Base-by-base conservation (phyloP, 2,113 vertebrate genomes). In the Puma concolor region DNA sequence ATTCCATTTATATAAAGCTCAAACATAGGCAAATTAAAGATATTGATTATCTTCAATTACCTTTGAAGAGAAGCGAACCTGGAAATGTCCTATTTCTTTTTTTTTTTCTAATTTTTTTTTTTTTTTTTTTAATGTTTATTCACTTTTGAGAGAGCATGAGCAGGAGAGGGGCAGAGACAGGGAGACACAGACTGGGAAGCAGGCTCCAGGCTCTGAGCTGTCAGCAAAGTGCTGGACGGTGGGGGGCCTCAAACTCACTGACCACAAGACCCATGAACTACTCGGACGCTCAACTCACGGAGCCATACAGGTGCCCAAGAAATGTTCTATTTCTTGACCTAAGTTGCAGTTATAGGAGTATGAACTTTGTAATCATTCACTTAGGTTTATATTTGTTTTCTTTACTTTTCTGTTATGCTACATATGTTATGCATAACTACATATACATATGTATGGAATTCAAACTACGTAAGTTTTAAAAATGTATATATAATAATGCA, bases 1-100 rank as follows among this genome's bases (percentile, higher is more conserved):
- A 74, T 38, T 44, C 16, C 38, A 67, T 54, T 81, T 15, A 93
- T 21, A 76, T 84, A 88, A 67, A 88, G 41, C 57, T 88, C 52
- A 88, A 87, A 83, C 67, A 88, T 12, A 69, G n/a, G 48, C 77
- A 95, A 92, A 89, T 79, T 97, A 72, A 82, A 82, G 50, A 77
- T 11, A 67, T 6, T 93, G 36, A 31, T 80, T 84, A 92, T 69
- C 9, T 95, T 69, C 23, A 14, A 41, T 64, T 77, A 88, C 63
- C 38, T 92, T 88, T 84, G 69, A 76, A n/a, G 60, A 87, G 13
- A 9, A 60, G 17, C 41, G 10, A 66, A 19, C 15, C 36, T 72
- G 27, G 69, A 4, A 64, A 66, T n/a, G 16, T 89, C 66, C 38
- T 66, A 12, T 63, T 83, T 90, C 44, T 44, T 44, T 54, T 54